These are phyloP conservation scores for Unio delphinus DNA, from an alignment of 2,888 invertebrate genomes.

Conservation along the genomic window DNA sequence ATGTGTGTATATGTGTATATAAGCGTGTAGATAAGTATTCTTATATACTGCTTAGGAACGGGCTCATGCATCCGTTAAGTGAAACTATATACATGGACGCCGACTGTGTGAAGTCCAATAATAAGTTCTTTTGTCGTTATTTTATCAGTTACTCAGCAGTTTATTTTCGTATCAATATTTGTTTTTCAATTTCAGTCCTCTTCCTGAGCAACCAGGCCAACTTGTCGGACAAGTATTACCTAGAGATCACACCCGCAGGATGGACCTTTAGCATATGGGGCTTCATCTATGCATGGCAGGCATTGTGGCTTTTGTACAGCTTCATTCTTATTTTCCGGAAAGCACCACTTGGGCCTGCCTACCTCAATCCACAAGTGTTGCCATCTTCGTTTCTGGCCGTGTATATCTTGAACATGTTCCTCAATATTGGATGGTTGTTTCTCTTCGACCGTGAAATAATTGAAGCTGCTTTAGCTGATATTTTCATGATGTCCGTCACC, in stretches of 20 bases:
- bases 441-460: slow-evolving; percentile 53
- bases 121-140: too few species aligned
- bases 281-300: slow-evolving; percentile 63
- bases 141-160: too few species aligned
- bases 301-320: slow-evolving; percentile 59
- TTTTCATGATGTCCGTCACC: slow-evolving; percentile 31
- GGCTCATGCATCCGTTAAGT: too few species aligned
- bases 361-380: slow-evolving; percentile 46
- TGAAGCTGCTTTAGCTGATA: slow-evolving; percentile 22
- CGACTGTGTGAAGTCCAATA: too few species aligned
- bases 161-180: too few species aligned
- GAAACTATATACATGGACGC: too few species aligned
- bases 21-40: too few species aligned
- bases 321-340: slow-evolving; percentile 49
- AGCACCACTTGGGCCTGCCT: slow-evolving; percentile 41
- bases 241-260: slow-evolving; percentile 64
- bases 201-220: slow-evolving; percentile 9
- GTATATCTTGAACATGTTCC: slow-evolving; percentile 42
- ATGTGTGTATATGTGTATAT: too few species aligned
- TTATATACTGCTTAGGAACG: too few species aligned
- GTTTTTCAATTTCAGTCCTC: slow-evolving; percentile 6
- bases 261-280: slow-evolving; percentile 66
- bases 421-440: slow-evolving; percentile 57
- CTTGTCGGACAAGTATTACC: slow-evolving; percentile 53
- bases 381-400: slow-evolving; percentile 41